Evolutionary conservation across 2,113 vertebrate species (phyloP), one percentile per base, ranked within the genome.

Genomic region (Embiotoca jacksoni): DNA sequence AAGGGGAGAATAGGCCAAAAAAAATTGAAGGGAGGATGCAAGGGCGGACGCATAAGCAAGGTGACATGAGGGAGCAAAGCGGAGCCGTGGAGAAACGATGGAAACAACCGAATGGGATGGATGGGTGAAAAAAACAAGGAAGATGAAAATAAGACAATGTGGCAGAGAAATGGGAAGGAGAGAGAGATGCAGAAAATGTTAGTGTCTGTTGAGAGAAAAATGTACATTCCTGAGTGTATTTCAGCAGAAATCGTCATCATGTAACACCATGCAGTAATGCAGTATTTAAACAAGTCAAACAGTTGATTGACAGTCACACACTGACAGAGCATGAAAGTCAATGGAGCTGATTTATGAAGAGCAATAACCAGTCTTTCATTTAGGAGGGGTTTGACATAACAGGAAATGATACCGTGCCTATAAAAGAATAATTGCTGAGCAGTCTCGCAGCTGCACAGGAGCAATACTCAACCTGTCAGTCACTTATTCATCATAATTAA

Each of bases 161-260:
- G 47, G 76, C 71, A 84, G 91, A 90, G 85, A 86, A 91, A 92
- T 92, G 87, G 92, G 89, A 88, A 91, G 85, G 90, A 93, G 90
- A 92, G 89, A 93, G 89, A 94, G 82, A 94, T 92, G 91, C 62
- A 94, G 86, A 95, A 87, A 91, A 94, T 94, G 93, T 95, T 95
- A 95, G 94, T 91, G 90, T 93, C 90, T 87, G 78, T 86, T 23
- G 82, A 91, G 87, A 91, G 82, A 86, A 89, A 91, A 94, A 92
- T 85, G 87, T 78, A 93, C 83, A 91, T 75, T 78, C 76, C 84
- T 91, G 87, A 91, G 69, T 85, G 77, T 82, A 76, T 57, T 86
- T 65, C 80, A 81, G 85, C 35, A 90, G 55, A 86, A 62, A 83
- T 50, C 5, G 6, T 80, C 75, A 82, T 87, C 70, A 82, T 68